phyloP scores from a whole-genome alignment of 2,888 invertebrate genomes.

The Orthosia gracilis region DNA sequence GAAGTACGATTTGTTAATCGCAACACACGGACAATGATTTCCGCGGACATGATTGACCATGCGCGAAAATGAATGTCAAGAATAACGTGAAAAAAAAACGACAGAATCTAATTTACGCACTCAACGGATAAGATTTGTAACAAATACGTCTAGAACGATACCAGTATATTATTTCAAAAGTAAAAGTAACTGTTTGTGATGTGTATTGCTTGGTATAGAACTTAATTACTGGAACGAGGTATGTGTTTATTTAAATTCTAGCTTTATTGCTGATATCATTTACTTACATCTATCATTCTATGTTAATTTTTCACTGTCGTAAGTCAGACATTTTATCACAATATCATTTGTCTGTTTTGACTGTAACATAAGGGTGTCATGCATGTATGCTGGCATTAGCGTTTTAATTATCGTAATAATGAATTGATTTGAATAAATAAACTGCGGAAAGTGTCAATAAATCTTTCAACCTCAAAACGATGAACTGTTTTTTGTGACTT shows the following conservation, averaged over 20 bases:
- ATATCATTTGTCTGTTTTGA: constrained; percentile 36
- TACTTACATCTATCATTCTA: constrained; percentile 30
- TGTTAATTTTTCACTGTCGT: constrained; percentile 26
- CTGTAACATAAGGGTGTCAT: constrained; percentile 40
- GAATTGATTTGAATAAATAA: constrained; percentile 39
- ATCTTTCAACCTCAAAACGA: not conserved
- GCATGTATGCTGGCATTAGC: constrained; percentile 36
- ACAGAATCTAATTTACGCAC: constrained; percentile 36
- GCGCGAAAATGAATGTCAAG: constrained; percentile 50
- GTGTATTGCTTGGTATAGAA: constrained; percentile 27
- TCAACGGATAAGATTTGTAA: constrained; percentile 20
- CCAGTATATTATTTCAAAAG: constrained; percentile 33
- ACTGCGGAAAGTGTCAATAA: constrained; percentile 34
- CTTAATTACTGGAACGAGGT: constrained; percentile 38
- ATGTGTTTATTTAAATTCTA: constrained; percentile 39
- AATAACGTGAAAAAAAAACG: constrained; percentile 34
- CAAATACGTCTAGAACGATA: constrained; percentile 32
- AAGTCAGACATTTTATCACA: constrained; percentile 22
- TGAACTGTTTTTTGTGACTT: not conserved
- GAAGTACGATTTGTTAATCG: constrained; percentile 40
- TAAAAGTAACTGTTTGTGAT: constrained; percentile 39
- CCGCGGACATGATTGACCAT: constrained; percentile 47
- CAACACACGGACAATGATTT: constrained; percentile 35
- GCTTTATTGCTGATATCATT: constrained; percentile 23
- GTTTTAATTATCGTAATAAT: constrained; percentile 22